These are phyloP conservation scores for Baryphthengus martii DNA, from an alignment of 2,113 vertebrate genomes.

Conservation along the genomic window DNA sequence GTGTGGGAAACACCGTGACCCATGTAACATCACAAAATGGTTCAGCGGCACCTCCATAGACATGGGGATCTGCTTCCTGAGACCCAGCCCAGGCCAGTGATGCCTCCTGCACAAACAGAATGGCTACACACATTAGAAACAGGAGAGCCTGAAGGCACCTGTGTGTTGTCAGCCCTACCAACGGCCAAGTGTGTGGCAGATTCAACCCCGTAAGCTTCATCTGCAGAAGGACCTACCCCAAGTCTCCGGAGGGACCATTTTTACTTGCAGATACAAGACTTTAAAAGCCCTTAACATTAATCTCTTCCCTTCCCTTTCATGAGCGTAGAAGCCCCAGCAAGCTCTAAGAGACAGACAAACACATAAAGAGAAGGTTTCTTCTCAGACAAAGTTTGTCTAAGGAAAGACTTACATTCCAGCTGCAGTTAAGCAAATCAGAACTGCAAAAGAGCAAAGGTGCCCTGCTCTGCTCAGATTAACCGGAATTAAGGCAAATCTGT, in stretches of 20 bases:
- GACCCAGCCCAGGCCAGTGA: background rate
- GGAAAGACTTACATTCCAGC: background rate
- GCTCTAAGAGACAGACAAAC: background rate
- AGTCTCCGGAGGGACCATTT: background rate
- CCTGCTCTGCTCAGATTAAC: background rate
- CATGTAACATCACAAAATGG: background rate
- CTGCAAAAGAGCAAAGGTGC: background rate
- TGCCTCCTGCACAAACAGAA: background rate
- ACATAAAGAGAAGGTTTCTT: background rate
- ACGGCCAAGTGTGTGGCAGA: background rate
- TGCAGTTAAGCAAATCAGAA: background rate
- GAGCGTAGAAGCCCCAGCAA: background rate
- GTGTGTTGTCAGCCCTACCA: background rate
- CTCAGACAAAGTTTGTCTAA: background rate
- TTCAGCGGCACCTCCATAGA: background rate
- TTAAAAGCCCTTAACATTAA: background rate
- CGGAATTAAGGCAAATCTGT: background rate
- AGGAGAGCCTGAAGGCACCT: background rate
- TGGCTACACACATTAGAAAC: background rate
- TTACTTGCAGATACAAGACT: background rate
- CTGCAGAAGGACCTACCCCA: background rate
- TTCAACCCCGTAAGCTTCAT: background rate
- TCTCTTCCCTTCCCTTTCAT: background rate
- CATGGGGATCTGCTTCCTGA: background rate
- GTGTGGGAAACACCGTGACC: background rate